phyloP scores from a whole-genome alignment of 2,888 invertebrate species.

The Drosophila eohydei region DNA sequence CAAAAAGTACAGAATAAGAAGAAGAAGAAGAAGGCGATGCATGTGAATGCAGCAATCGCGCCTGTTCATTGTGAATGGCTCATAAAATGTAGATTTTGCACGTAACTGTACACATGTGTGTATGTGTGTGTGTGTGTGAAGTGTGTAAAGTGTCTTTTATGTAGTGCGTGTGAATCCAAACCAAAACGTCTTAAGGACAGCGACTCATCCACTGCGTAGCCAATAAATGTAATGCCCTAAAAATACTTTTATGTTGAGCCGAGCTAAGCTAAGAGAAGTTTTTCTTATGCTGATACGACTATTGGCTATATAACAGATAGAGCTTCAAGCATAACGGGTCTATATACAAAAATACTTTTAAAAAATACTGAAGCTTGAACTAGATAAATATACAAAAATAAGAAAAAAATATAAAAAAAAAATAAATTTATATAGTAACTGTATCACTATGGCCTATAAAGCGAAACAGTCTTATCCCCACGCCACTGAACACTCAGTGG shows the following conservation, averaged over 20 bases:
- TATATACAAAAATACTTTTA: background rate
- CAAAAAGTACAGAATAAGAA: background rate
- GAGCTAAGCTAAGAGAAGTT: no score
- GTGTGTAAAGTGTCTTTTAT: conserved; percentile 15
- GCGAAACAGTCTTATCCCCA: background rate
- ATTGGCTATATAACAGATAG: background rate
- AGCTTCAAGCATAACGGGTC: background rate
- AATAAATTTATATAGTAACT: background rate
- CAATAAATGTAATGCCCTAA: background rate
- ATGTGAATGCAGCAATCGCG: background rate
- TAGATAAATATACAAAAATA: background rate
- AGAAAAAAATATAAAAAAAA: background rate
- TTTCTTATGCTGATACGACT: background rate
- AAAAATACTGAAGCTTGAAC: background rate
- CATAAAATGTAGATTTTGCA: conserved; percentile 9
- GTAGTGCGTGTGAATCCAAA: conserved; percentile 7
- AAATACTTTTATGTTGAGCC: background rate
- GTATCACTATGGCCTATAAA: background rate
- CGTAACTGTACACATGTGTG: conserved; percentile 3
- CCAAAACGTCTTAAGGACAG: background rate
- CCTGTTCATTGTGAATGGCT: conserved; percentile 18
- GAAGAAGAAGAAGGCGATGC: background rate
- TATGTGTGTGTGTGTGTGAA: conserved; percentile 8
- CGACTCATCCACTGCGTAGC: background rate
- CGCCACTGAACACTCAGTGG: no score